These are phyloP conservation scores for Cremastinae sp. DNA, from an alignment of 2,888 invertebrate genomes.

Conservation along the genomic window DNA sequence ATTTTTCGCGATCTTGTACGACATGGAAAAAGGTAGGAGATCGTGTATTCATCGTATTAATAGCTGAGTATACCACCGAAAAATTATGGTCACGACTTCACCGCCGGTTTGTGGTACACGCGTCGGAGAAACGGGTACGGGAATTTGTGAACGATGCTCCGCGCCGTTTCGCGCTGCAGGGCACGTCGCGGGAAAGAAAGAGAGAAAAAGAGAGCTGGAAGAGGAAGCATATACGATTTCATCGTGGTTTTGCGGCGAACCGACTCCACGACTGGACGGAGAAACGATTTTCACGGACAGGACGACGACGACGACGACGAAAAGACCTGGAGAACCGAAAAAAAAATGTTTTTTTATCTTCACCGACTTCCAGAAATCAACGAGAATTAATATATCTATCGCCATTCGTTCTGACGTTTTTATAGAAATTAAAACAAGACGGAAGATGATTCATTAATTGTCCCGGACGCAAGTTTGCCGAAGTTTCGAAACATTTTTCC, in stretches of 20 bases:
- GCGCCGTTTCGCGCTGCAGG: constrained; percentile 42
- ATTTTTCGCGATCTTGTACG: constrained; percentile 8
- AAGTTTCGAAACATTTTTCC: constrained; percentile 27
- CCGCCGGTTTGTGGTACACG: constrained; percentile 50
- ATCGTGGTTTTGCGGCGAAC: constrained; percentile 54
- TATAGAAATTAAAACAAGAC: neutral
- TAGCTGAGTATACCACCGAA: constrained; percentile 23
- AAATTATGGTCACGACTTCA: constrained; percentile 50
- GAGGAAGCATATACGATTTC: constrained; percentile 23
- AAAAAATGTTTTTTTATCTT: neutral
- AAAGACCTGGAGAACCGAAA: neutral
- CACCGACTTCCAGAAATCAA: no score
- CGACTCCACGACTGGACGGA: constrained; percentile 43
- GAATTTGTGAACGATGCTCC: constrained; percentile 35
- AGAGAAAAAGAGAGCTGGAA: constrained; percentile 7
- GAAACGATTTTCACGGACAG: constrained; percentile 49
- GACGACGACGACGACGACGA: neutral
- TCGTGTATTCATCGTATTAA: constrained; percentile 29
- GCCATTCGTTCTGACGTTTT: neutral
- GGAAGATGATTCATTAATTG: constrained; percentile 11
- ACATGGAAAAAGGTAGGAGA: constrained; percentile 20
- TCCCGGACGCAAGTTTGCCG: constrained; percentile 34
- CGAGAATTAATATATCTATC: no score
- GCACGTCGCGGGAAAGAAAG: constrained; percentile 17
- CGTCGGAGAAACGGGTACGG: constrained; percentile 10